Base-by-base conservation (phyloP, 2,888 invertebrate species). In the Meliscaeva auricollis region DNA sequence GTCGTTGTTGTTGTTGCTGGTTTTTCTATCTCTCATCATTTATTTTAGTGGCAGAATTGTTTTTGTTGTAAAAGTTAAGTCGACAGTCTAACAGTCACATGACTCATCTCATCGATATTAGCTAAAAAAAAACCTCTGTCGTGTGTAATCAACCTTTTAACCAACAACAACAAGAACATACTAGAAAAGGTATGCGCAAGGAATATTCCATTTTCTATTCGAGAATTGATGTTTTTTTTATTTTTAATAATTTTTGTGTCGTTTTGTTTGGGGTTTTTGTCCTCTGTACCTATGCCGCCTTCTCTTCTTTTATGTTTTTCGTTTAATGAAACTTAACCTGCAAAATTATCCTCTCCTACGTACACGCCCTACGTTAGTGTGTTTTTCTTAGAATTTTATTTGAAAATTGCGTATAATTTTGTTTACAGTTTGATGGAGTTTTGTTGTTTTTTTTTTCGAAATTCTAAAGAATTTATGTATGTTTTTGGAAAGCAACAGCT, bases 161-260 rank as follows among this genome's bases (percentile, higher is more conserved):
- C 2, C 38, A 38, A 13, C 35, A 38, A 58, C 17, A 38, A 58
- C 7, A 38, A 20, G n/a, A 7, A 20, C 11, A 20, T 35, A n/a
- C n/a, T n/a, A n/a, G n/a, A n/a, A n/a, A n/a, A 66, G 35, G 35
- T 66, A 66, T 66, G 66, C 66, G 66, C 66, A 66, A 15, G 50
- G 22, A 66, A 66, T 50, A 50, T 38, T 50, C 35, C 9, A 50
- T 66, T 66, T 30, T 32, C 64, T 48, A 48, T 48, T 13, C 4
- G 7, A 35, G 1, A 6, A 35, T 2, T 13, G 8, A 38, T n/a
- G n/a, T n/a, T 9, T 13, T 38, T 11, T 3, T 8, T 38, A 38
- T 38, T 38, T 38, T 11, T 13, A 35, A 35, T 8, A 6, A 35
- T 11, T 38, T 38, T 54, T 3, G 15, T 2, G 4, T 41, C 4